Base-by-base conservation (phyloP, 2,797 vertebrate species). In the Mycteria americana region DNA sequence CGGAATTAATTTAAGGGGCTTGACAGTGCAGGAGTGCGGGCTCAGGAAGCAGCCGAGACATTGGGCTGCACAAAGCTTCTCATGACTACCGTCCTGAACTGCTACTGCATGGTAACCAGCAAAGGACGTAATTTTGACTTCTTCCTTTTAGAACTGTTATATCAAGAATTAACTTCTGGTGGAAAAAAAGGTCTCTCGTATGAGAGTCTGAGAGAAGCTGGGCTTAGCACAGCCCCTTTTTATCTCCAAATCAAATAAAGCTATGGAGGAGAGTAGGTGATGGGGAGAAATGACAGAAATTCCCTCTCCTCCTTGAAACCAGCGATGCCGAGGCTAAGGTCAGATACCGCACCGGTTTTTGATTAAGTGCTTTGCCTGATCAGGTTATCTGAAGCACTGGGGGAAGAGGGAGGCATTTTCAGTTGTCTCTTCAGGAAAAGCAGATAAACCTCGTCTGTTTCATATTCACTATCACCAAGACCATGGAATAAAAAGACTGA, bases 41-140 rank as follows among this genome's bases (percentile, higher is more conserved):
- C 35, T 39, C 5, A 35, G 35, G 57, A 50, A 80, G 28, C n/a
- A 51, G 43, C 28, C 4, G 11, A 62, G 41, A 41, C 25, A 22
- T 18, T 25, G 80, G 33, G 9, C 33, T 28, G 51, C 22, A 13
- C 12, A 0, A 0, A 7, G 35, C 14, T 41, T 33, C n/a, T 70
- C 27, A 2, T 1, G 43, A 43, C 17, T 13, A 5, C 28, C 7
- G 17, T 19, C 39, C 39, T 18, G 28, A 30, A 18, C 51, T 37
- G 39, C 69, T 33, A 14, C 28, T 19, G 37, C 28, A 11, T 1
- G 19, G 43, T 25, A 21, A 68, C 30, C 27, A 17, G 54, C 37
- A 78, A 57, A 68, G 60, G 4, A 33, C 0, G 0, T 5, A 7
- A 57, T 53, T 60, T 65, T 43, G 73, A 30, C 24, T n/a, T 37